Conservation (phyloP, 2,888 invertebrate species). For the Eristalis arbustorum region DNA sequence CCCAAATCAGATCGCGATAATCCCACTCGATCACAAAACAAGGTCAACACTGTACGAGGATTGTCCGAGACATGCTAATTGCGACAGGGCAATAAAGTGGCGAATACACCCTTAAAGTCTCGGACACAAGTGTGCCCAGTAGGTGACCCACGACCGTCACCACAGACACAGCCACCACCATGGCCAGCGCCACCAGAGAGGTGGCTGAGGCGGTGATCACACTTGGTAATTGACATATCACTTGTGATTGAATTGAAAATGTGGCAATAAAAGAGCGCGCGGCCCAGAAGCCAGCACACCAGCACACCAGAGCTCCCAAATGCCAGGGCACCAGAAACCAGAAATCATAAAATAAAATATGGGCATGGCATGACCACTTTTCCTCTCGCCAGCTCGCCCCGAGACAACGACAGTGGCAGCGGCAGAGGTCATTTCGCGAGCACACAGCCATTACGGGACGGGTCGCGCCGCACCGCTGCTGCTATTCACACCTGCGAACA, state of each 20-base stretch:
- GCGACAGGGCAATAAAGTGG: slow-evolving; percentile 43
- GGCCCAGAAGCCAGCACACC: slow-evolving; percentile 37
- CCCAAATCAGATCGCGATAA: slow-evolving; percentile 12
- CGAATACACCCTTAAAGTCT: slow-evolving; percentile 34
- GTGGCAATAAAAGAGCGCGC: slow-evolving; percentile 50
- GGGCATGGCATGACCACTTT: slow-evolving; percentile 61
- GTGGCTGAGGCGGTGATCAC: background rate
- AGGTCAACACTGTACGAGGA: slow-evolving; percentile 50
- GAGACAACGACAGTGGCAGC: slow-evolving; percentile 17
- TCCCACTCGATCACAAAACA: slow-evolving; percentile 26
- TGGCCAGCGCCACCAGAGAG: background rate
- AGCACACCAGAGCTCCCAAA: background rate
- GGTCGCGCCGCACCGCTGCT: slow-evolving; percentile 9
- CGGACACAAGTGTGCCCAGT: background rate
- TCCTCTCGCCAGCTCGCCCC: slow-evolving; percentile 15
- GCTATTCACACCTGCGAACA: slow-evolving; percentile 51
- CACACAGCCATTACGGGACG: slow-evolving; percentile 22
- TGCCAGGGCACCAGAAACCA: slow-evolving; percentile 20
- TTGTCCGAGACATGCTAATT: slow-evolving; percentile 28
- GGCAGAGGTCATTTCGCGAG: slow-evolving; percentile 55
- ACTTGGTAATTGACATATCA: slow-evolving; percentile 58
- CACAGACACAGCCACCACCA: background rate
- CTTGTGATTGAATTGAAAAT: slow-evolving; percentile 55
- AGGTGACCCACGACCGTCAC: background rate
- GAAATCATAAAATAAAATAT: slow-evolving; percentile 59